Evolutionary conservation across 37 sponge, comb jelly and placozoan species (phyloP), one percentile per base, ranked within the genome.

Genomic region (Haliclona indistincta): DNA sequence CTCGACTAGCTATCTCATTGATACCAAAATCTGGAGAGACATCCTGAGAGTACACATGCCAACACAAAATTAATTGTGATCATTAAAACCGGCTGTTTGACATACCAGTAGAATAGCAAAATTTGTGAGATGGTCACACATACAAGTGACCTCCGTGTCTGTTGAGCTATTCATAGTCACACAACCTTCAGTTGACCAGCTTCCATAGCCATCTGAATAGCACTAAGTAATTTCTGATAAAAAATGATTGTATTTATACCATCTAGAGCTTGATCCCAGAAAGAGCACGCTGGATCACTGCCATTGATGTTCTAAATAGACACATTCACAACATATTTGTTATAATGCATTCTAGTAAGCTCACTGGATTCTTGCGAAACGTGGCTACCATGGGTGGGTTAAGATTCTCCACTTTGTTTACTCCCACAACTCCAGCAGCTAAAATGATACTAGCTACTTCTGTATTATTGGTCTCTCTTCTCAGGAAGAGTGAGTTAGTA

Each of bases 201-300:
- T 78, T 26, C 84, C 84, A 52, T 70, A 71, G 32, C 71, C 56
- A 22, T 64, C 37, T 78, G 56, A 47, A n/a, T n/a, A n/a, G n/a
- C n/a, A n/a, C 33, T 6, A 64, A 30, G 10, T 17, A 23, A 35
- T 30, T n/a, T 34, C 33, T 19, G 13, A 20, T 43, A 43, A 34
- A 1, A 11, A 4, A 71, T 33, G 4, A 1, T 8, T 51, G 20
- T 29, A 7, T n/a, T 47, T 62, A 32, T 15, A 65, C 71, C 73
- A 35, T 84, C 84, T 6, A 70, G 71, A 23, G 37, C 25, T 37
- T 76, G 78, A 41, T 84, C 75, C 84, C 84, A 84, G 44, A 52
- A 84, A 2, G 84, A 70, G 38, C 81, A 81, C 0, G 0, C 0
- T 15, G 81, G 30, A 13, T 52, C 53, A 32, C 26, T 61, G 15